These are phyloP conservation scores for Urophycis tenuis DNA, from an alignment of 2,797 vertebrate genomes.

Conservation along the genomic window DNA sequence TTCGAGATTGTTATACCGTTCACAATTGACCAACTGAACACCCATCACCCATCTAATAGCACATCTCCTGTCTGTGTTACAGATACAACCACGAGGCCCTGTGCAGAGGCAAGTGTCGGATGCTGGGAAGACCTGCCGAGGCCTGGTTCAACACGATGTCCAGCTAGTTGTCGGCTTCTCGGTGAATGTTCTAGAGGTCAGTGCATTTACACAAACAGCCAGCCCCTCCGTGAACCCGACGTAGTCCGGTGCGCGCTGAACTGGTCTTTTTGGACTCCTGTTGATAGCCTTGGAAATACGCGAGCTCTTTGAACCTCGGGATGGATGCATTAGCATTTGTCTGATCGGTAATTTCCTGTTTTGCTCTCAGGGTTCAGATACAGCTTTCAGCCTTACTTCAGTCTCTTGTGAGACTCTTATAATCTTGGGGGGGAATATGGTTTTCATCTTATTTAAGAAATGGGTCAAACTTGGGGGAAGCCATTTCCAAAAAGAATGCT, in stretches of 20 bases:
- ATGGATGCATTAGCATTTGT: slow-evolving; percentile 41
- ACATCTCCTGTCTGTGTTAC: slow-evolving; percentile 19
- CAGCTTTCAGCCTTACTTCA: neutral
- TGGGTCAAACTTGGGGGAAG: neutral
- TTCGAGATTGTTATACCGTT: neutral
- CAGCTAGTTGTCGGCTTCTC: slow-evolving; percentile 44
- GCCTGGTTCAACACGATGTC: slow-evolving; percentile 47
- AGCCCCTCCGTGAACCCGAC: neutral
- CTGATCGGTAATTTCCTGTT: slow-evolving; percentile 29
- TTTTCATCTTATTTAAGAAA: neutral
- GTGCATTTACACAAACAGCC: slow-evolving; percentile 26
- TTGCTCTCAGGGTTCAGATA: slow-evolving; percentile 6
- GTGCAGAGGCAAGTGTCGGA: neutral
- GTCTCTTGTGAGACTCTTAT: neutral
- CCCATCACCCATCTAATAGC: neutral
- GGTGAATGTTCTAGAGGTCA: slow-evolving; percentile 69
- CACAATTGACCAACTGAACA: neutral
- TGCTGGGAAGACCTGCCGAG: slow-evolving; percentile 7
- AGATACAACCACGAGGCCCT: slow-evolving; percentile 40
- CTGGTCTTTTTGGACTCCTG: slow-evolving; percentile 4
- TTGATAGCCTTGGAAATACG: slow-evolving; percentile 29
- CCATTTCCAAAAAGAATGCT: neutral
- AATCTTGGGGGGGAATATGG: neutral
- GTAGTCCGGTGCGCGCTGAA: neutral
- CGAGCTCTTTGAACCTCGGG: slow-evolving; percentile 35